Evolutionary conservation across 2,797 vertebrate species (phyloP), one percentile per base, ranked within the genome.

Genomic region (Sebastes variabilis): DNA sequence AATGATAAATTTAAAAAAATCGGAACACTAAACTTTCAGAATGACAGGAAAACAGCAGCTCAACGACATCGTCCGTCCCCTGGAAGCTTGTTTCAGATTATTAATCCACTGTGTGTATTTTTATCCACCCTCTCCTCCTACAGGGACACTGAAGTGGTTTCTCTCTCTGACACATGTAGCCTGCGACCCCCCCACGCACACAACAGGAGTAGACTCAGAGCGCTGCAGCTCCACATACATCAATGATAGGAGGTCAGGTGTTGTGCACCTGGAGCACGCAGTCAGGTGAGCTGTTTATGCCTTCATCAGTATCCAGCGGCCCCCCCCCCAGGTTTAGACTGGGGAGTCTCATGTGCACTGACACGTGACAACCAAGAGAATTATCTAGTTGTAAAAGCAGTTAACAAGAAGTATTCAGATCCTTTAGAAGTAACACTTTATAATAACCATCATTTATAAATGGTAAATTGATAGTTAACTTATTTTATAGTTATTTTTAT

Each of bases 261-360:
- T 79, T n/a, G 11, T 7, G 61, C 89, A 93, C 87, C 87, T 92
- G 90, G 72, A 71, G 55, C 80, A 11, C 0, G 10, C 34, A n/a
- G 66, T 66, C 84, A 85, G 25, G 66, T 81, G 72, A 62, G 60
- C 65, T 13, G 9, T 36, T 18, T 4, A 8, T 29, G 8, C 52
- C 32, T 56, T 22, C 36, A n/a, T 59, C 29, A 20, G 36, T 6
- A 59, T 60, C 13, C 67, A 27, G 54, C 61, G 66, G 76, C 72
- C 71, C 36, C 38, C 61, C 68, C 71, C 4, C 32, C 9, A 34
- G 6, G 24, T 42, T 61, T 32, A 54, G 22, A 56, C 73, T 54
- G 66, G 36, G 34, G n/a, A 36, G 36, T 5, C 79, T 84, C 79
- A 46, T 77, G 32, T 87, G 86, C 46, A 9, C 42, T 52, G 67